Evolutionary conservation across 2,797 vertebrate species (phyloP).

Genomic region (Esox masquinongy): DNA sequence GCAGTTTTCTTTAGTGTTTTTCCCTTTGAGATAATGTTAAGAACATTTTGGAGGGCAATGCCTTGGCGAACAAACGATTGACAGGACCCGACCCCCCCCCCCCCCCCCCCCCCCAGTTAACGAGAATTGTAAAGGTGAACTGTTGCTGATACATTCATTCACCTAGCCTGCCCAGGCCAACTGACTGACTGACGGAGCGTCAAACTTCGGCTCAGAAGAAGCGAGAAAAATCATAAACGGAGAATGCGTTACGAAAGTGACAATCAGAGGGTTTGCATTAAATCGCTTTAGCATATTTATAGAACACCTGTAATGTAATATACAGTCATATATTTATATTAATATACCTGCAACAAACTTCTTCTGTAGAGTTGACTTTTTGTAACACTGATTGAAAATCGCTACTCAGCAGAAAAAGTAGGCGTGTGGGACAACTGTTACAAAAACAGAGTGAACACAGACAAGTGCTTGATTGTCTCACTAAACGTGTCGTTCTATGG

Average conservation of each 20-base stretch:
- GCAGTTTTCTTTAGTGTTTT: conserved; percentile 79
- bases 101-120: conserved; percentile 54
- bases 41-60: conserved; percentile 78
- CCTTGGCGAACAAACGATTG: conserved; percentile 65
- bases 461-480: conserved; percentile 82
- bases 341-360: conserved; percentile 59
- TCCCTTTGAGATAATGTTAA: conserved; percentile 74
- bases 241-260: conserved; percentile 70
- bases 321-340: conserved; percentile 51
- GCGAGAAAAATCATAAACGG: conserved; percentile 62
- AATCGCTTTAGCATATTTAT: conserved; percentile 81
- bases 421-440: conserved; percentile 70
- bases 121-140: conserved; percentile 66
- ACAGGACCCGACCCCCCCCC: conserved; percentile 52
- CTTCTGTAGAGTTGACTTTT: conserved; percentile 71
- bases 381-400: conserved; percentile 75
- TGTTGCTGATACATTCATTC: conserved; percentile 79
- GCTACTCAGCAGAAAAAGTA: conserved; percentile 78
- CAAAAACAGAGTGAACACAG: conserved; percentile 78
- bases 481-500: conserved; percentile 67
- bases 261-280: conserved; percentile 69
- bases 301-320: conserved; percentile 79
- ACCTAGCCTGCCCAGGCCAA: conserved; percentile 67
- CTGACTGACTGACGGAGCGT: conserved; percentile 6
- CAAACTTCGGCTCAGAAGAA: conserved; percentile 66